Percentiles rank a stretch among this genome's conserved stretches.
Evolutionary conservation across 2,888 invertebrate species (phyloP).

Genomic region (Philereme transversata): DNA sequence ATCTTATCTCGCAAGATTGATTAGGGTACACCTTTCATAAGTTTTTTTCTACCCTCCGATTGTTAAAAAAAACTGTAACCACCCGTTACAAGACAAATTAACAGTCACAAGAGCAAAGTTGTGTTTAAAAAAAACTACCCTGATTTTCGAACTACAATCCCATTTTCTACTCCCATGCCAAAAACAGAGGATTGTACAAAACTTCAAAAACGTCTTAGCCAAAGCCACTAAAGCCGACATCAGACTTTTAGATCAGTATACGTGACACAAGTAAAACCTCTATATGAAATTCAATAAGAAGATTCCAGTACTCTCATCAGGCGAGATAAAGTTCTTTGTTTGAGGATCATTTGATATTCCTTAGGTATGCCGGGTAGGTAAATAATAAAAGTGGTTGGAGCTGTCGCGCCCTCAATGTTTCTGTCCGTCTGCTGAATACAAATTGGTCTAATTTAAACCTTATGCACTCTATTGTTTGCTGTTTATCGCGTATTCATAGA

Average conservation of each 20-base stretch:
- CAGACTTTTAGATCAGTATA: constrained; percentile 20
- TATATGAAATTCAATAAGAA: constrained; percentile 44
- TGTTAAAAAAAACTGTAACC: too few relatives aligned
- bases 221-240: constrained; percentile 22
- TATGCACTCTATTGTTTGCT: constrained; percentile 28
- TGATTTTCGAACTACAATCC: neutral
- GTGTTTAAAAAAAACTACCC: neutral
- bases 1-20: too few relatives aligned
- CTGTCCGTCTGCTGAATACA: constrained; percentile 57
- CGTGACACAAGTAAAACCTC: constrained; percentile 31
- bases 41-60: too few relatives aligned
- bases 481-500: constrained; percentile 31
- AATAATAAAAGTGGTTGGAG: constrained; percentile 60
- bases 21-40: too few relatives aligned
- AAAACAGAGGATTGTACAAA: constrained; percentile 7
- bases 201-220: constrained; percentile 4
- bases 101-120: too few relatives aligned
- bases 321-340: constrained; percentile 43
- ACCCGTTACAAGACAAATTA: too few relatives aligned
- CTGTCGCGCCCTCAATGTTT: constrained; percentile 53
- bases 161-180: neutral
- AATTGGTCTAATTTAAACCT: constrained; percentile 62
- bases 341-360: constrained; percentile 52
- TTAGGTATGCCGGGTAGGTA: constrained; percentile 49
- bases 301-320: constrained; percentile 39